Evolutionary conservation across 2,797 vertebrate species (phyloP).

Genomic region (Pyrocephalus nanus): DNA sequence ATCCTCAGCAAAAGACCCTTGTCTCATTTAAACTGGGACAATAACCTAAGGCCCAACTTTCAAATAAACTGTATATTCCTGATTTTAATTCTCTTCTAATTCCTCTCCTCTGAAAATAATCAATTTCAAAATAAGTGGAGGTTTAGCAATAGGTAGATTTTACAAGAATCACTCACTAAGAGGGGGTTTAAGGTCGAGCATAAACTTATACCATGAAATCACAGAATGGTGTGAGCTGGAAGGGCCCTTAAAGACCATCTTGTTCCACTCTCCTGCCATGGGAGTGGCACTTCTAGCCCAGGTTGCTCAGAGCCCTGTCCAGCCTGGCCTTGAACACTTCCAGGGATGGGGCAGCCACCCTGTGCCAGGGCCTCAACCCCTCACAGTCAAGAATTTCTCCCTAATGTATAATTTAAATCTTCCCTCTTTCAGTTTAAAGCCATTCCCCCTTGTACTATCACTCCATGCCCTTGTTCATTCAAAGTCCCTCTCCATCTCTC

Average conservation of each 20-base stretch:
- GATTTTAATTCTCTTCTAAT: not conserved
- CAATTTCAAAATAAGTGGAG: not conserved
- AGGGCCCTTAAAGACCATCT: not conserved
- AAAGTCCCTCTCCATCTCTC: not conserved
- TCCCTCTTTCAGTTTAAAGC: not conserved
- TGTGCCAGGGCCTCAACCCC: not conserved
- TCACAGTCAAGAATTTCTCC: not conserved
- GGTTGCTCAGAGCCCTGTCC: not conserved
- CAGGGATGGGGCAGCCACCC: not conserved
- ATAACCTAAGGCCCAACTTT: not conserved
- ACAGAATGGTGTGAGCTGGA: not conserved
- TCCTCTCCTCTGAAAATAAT: not conserved
- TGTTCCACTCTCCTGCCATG: rapidly evolving
- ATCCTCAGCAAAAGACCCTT: no score
- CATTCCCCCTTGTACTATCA: not conserved
- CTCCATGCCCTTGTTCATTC: not conserved
- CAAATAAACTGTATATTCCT: not conserved
- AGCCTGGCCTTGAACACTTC: not conserved
- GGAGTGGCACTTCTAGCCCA: not conserved
- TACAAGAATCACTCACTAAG: not conserved
- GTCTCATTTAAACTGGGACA: no score
- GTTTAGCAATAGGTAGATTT: not conserved
- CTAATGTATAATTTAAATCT: not conserved
- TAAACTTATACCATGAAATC: not conserved
- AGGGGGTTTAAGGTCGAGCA: not conserved